Evolutionary conservation across 2,888 invertebrate genomes (phyloP).

Genomic region (Atrina japonica): DNA sequence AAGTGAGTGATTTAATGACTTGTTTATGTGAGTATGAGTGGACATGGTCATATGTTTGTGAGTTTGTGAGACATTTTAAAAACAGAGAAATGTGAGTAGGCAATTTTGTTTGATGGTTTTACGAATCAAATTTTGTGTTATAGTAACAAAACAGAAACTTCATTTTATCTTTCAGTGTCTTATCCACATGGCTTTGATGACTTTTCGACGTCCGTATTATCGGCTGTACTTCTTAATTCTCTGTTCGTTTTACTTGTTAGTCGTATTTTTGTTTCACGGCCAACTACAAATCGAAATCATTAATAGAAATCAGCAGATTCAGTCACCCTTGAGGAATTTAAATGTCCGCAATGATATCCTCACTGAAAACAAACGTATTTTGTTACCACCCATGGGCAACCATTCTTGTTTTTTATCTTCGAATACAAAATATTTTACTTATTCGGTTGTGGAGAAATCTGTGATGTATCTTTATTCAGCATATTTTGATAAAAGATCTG

Average conservation of each 20-base stretch:
- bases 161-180: too few species aligned
- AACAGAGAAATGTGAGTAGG: too few species aligned
- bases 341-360: not conserved
- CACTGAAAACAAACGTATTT: not conserved
- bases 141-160: too few species aligned
- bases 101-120: too few species aligned
- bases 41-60: too few species aligned
- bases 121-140: too few species aligned
- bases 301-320: constrained; percentile 16
- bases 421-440: constrained; percentile 46
- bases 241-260: constrained; percentile 57
- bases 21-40: too few species aligned
- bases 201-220: constrained; percentile 23
- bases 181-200: too few species aligned
- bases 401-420: constrained; percentile 48
- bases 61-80: too few species aligned
- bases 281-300: constrained; percentile 59
- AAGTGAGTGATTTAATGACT: too few species aligned
- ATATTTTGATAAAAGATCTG: constrained; percentile 70
- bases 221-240: constrained; percentile 52
- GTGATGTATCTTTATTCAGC: constrained; percentile 69
- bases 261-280: constrained; percentile 63
- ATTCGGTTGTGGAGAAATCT: constrained; percentile 48
- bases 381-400: not conserved
- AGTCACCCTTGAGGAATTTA: constrained; percentile 3